phyloP scores from a whole-genome alignment of 2,888 invertebrate species.

The Spilarctia lutea region DNA sequence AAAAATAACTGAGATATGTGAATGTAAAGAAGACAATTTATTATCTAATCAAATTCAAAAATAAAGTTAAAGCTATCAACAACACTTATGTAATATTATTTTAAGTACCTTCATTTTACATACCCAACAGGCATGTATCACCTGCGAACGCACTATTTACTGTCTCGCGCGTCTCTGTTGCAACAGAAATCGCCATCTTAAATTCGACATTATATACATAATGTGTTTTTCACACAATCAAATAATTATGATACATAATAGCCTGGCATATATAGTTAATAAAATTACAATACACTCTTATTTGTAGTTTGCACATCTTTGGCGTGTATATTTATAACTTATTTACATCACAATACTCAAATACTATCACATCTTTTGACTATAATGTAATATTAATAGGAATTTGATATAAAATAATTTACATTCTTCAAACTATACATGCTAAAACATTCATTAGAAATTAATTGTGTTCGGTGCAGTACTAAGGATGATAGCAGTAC shows the following conservation, averaged over 20 bases:
- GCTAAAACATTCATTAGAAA: background rate
- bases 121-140: constrained; percentile 19
- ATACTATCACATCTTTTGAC: constrained; percentile 47
- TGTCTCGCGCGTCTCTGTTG: background rate
- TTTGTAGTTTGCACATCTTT: constrained; percentile 32
- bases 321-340: constrained; percentile 27
- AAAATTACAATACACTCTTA: constrained; percentile 5
- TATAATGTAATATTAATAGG: constrained; percentile 43
- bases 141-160: background rate
- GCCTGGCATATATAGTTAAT: constrained; percentile 7
- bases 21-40: constrained; percentile 1
- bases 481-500: background rate
- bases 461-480: background rate
- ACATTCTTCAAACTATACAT: background rate
- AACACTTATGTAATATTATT: constrained; percentile 44
- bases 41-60: background rate
- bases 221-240: constrained; percentile 34
- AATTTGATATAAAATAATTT: constrained; percentile 33
- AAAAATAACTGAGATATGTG: constrained; percentile 10
- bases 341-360: constrained; percentile 27
- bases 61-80: constrained; percentile 44
- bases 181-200: background rate
- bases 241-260: constrained; percentile 27
- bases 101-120: constrained; percentile 26
- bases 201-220: background rate